Base-by-base conservation (phyloP, 2,888 invertebrate genomes). In the Agrochola lychnidis region DNA sequence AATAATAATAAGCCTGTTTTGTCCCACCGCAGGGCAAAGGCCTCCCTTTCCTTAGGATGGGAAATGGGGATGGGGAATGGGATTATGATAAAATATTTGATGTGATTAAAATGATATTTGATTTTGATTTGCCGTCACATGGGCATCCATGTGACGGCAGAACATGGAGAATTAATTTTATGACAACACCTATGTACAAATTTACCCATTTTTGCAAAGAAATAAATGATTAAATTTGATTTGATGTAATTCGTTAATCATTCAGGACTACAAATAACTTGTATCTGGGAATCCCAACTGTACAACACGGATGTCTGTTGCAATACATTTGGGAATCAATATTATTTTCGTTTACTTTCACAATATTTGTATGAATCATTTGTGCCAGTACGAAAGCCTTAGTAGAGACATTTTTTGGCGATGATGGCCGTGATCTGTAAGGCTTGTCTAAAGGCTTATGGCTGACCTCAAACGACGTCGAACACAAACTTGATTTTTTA, bases 331-430 rank as follows among this genome's bases (percentile, higher is more conserved):
- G 40, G 30, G 53, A 64, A 36, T n/a, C 36, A 16, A 14, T 62
- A 36, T 25, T 51, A 64, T 61, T 53, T 63, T 83, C 48, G 7
- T 64, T 70, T 6, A 74, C 76, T 84, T 85, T 75, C 82, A 61
- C 71, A 72, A 69, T 57, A 22, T 67, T 70, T 62, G 56, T 53
- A 51, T 85, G 84, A 85, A 57, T 84, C 79, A 84, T 85, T 81
- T 61, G 48, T 59, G 53, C 57, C 12, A 56, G n/a, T 56, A 12
- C 12, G 42, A 73, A 73, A 79, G 83, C 53, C 25, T 51, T 22
- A 14, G 22, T 56, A 16, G 25, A 56, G 0, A 48, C 16, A 2
- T 9, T 16, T 56, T 56, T 59, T 45, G 45, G 3, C 6, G 19
- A 67, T 30, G 30, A 57, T 14, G 14, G 19, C 22, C 6, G 4